Conservation (phyloP, 1,140 invertebrate species). For the Hypsibius dujardini region DNA sequence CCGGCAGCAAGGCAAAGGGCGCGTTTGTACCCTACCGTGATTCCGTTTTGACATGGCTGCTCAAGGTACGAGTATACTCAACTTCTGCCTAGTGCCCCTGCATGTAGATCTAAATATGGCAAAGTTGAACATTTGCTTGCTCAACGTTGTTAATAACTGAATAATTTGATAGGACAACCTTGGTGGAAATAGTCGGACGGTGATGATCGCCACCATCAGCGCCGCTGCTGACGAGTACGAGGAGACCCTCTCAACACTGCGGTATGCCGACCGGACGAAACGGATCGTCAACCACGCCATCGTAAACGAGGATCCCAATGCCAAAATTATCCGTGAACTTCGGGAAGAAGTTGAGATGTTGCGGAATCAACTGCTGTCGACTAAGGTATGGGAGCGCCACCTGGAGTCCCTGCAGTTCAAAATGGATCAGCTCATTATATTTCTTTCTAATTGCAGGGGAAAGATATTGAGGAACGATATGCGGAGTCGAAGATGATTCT, state of each 20-base stretch:
- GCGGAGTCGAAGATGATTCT: no score
- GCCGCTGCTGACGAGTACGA: constrained; percentile 95
- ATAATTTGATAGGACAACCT: constrained; percentile 55
- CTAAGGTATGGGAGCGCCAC: constrained; percentile 31
- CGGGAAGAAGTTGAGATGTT: constrained; percentile 83
- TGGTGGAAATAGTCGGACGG: constrained; percentile 93
- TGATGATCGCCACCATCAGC: constrained; percentile 94
- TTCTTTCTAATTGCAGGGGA: no score
- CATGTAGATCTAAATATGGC: no score
- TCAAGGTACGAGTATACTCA: constrained; percentile 45
- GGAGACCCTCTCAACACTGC: constrained; percentile 86
- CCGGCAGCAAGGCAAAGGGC: constrained; percentile 48
- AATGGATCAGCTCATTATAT: no score
- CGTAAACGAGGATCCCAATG: constrained; percentile 95
- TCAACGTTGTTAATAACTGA: constrained; percentile 19
- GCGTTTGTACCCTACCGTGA: constrained; percentile 96
- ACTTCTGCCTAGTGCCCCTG: no score
- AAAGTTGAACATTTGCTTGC: no score
- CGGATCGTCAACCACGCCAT: constrained; percentile 95
- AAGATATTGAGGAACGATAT: no score
- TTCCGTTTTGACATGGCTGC: constrained; percentile 88
- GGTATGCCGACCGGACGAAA: constrained; percentile 73
- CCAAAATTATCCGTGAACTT: constrained; percentile 82
- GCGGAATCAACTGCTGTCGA: constrained; percentile 49
- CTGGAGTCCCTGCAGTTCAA: no score